These are phyloP conservation scores for Pinctada fucata DNA, from an alignment of 2,888 invertebrate species.

Conservation along the genomic window DNA sequence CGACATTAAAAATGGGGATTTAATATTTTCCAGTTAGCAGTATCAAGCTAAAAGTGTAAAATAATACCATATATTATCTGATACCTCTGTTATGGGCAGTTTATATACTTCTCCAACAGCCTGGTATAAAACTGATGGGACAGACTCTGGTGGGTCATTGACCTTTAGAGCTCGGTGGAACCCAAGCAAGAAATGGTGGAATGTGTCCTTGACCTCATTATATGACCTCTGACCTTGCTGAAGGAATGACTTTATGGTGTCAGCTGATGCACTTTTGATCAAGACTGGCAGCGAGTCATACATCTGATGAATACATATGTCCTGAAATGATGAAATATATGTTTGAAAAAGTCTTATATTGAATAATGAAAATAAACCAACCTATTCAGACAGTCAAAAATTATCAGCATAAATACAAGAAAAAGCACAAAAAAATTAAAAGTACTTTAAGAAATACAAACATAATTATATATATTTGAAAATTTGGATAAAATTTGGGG, in stretches of 20 bases:
- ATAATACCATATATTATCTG: no score
- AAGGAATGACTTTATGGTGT: conserved; percentile 55
- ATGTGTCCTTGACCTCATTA: conserved; percentile 36
- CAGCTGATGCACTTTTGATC: conserved; percentile 49
- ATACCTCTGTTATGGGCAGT: not conserved
- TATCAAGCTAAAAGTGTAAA: no score
- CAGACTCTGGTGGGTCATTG: conserved; percentile 67
- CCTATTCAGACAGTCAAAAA: not conserved
- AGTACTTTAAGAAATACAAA: not conserved
- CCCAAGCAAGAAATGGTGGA: conserved; percentile 54
- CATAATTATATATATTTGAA: no score
- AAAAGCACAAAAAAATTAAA: conserved; percentile 3
- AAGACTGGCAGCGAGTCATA: conserved; percentile 50
- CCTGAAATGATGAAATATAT: conserved; percentile 41
- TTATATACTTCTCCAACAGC: not conserved
- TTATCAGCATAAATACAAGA: not conserved
- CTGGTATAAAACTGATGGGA: conserved; percentile 51
- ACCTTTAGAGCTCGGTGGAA: conserved; percentile 63
- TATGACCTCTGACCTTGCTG: conserved; percentile 43
- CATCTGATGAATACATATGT: conserved; percentile 41
- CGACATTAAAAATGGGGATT: no score
- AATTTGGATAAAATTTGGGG: no score
- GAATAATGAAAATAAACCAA: not conserved
- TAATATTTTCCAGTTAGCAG: no score
- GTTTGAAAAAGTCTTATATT: not conserved